These are phyloP conservation scores for Datnioides undecimradiatus DNA, from an alignment of 2,113 vertebrate genomes.

Conservation along the genomic window DNA sequence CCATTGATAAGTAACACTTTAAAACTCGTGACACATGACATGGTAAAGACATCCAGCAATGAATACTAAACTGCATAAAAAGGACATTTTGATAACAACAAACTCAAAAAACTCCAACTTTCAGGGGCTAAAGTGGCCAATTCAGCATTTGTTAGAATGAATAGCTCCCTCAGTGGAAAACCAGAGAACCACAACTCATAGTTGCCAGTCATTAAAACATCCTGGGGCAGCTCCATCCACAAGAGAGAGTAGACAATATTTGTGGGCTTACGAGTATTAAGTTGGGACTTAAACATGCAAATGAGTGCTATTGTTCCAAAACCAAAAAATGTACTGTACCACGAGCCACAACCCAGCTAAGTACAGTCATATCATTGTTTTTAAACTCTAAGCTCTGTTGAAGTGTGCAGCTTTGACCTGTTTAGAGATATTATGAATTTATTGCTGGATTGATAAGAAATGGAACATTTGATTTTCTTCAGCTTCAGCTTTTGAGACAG, in stretches of 20 bases:
- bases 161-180: constrained; percentile 11
- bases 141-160: constrained; percentile 21
- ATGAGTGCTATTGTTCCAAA: constrained; percentile 29
- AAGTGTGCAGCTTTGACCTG: constrained; percentile 2
- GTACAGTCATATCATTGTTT: constrained; percentile 16
- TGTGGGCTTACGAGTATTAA: constrained; percentile 29
- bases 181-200: constrained; percentile 29
- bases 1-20: constrained; percentile 54
- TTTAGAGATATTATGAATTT: background rate
- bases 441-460: constrained; percentile 8
- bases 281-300: constrained; percentile 23
- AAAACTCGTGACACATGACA: constrained; percentile 53
- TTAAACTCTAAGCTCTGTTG: background rate
- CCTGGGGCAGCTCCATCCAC: constrained; percentile 10
- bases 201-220: constrained; percentile 17
- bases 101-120: background rate
- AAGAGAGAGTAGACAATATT: constrained; percentile 17
- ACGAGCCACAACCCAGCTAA: constrained; percentile 1
- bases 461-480: background rate
- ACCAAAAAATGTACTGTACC: constrained; percentile 15
- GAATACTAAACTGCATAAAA: constrained; percentile 38
- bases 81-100: constrained; percentile 12
- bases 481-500: background rate
- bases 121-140: background rate
- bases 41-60: background rate